Percentiles rank a stretch among this genome's conserved stretches.
Evolutionary conservation across 2,888 invertebrate species (phyloP).

Genomic region (Choreutis nemorana): DNA sequence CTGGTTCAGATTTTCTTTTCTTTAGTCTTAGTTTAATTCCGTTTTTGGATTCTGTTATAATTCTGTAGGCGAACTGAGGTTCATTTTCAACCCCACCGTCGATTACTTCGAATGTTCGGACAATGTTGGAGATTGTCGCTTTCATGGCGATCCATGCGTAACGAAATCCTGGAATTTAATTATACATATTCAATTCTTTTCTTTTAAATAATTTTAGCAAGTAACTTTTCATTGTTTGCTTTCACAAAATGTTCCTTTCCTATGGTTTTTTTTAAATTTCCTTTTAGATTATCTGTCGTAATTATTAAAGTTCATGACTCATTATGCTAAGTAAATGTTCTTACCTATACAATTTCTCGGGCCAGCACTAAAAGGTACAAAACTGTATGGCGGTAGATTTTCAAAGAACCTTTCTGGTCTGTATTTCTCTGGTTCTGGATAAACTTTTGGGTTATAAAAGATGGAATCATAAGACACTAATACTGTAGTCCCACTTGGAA

Average conservation of each 20-base stretch:
- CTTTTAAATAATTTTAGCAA: neutral
- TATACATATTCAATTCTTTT: neutral
- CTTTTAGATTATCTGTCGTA: too few relatives aligned
- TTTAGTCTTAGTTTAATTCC: slow-evolving; percentile 19
- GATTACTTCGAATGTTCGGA: slow-evolving; percentile 19
- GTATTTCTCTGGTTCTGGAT: slow-evolving; percentile 19
- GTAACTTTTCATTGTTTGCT: too few relatives aligned
- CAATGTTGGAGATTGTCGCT: slow-evolving; percentile 20
- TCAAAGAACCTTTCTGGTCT: slow-evolving; percentile 20
- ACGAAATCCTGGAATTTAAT: slow-evolving; percentile 16
- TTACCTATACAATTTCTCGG: slow-evolving; percentile 24
- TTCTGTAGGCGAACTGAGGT: slow-evolving; percentile 20
- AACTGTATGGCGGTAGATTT: slow-evolving; percentile 18
- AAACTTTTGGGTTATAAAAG: slow-evolving; percentile 17
- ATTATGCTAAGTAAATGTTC: too few relatives aligned
- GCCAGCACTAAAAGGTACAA: slow-evolving; percentile 23
- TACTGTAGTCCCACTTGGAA: slow-evolving; percentile 19
- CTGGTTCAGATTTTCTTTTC: slow-evolving; percentile 12
- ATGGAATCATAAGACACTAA: slow-evolving; percentile 21
- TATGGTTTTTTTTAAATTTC: too few relatives aligned
- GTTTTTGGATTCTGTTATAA: slow-evolving; percentile 23
- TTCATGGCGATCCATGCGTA: slow-evolving; percentile 24
- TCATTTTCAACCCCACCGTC: slow-evolving; percentile 16
- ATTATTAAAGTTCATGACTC: neutral
- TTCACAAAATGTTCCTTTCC: too few relatives aligned